Evolutionary conservation across 2,888 invertebrate genomes (phyloP), one percentile per base, ranked within the genome.

Genomic region (Sceliomorpha sp.): DNA sequence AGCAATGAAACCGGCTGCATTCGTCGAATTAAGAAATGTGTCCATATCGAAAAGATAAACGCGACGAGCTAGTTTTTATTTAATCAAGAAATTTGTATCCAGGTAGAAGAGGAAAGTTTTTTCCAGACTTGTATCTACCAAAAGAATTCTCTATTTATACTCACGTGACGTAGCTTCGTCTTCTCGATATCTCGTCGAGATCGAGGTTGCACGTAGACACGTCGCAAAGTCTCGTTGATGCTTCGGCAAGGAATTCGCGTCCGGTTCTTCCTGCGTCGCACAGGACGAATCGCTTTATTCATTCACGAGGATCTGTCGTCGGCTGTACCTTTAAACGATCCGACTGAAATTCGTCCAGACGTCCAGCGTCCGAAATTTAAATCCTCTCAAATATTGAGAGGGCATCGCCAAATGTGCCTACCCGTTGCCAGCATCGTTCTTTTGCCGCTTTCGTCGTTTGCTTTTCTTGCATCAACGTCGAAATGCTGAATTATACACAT

Each of bases 331-430:
- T 83, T 86, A 87, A 86, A 86, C 83, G 86, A 72, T 81, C 78
- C 79, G 74, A 75, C 80, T 77, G 79, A 85, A 85, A 86, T 84
- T 87, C 84, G 85, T 82, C 82, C 77, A 82, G 86, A 85, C 84
- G 78, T 84, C 80, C 78, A 79, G 77, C 79, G 81, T 80, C 74
- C 83, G 83, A 86, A 77, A 87, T 87, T 86, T 86, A 86, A 87
- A 87, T 87, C 84, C 83, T 78, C 77, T 86, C 79, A 85, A 87
- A 87, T 86, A 87, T 87, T 86, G 81, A 86, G 74, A 59, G 59
- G 51, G 58, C 58, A 44, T 62, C 64, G 64, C 62, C 68, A 56
- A 69, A 62, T 58, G 62, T 40, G 56, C 56, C 50, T 51, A 58
- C 51, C 45, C 45, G 45, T 59, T 51, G 34, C 20, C 20, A 36